Percentiles rank a stretch among this genome's conserved stretches.
These are phyloP conservation scores for Paedocypris sp. DNA, from an alignment of 2,113 vertebrate species.

Conservation along the genomic window DNA sequence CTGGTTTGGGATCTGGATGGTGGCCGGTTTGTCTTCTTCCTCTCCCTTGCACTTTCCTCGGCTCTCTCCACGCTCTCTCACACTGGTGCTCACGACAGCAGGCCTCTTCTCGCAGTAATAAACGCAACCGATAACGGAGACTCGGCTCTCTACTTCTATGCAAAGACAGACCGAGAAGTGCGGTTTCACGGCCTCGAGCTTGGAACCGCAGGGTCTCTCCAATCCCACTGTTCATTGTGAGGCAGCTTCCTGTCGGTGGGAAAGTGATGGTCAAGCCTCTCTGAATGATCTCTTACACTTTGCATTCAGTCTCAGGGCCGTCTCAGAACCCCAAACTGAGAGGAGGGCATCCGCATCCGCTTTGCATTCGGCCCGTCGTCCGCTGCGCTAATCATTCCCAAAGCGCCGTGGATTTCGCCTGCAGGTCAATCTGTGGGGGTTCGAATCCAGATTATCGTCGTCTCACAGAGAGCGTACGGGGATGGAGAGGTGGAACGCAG, in stretches of 20 bases:
- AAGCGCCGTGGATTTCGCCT: neutral
- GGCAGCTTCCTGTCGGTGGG: conserved; percentile 25
- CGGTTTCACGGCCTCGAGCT: conserved; percentile 41
- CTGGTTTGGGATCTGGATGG: conserved; percentile 1
- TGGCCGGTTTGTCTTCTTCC: conserved; percentile 25
- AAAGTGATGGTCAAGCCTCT: conserved; percentile 14
- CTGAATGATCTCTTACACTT: conserved; percentile 16
- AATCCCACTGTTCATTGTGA: conserved; percentile 2
- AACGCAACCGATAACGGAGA: conserved; percentile 49
- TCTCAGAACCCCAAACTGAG: conserved; percentile 12
- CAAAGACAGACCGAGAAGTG: conserved; percentile 57
- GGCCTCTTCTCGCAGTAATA: conserved; percentile 33
- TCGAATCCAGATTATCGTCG: neutral
- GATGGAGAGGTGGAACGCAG: conserved; percentile 23
- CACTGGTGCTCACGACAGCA: conserved; percentile 54
- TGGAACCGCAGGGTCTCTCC: neutral
- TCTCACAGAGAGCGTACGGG: neutral
- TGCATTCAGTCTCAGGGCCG: conserved; percentile 32
- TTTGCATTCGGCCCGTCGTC: too few species aligned
- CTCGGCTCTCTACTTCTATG: conserved; percentile 64
- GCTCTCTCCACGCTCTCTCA: conserved; percentile 33
- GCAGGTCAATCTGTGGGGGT: neutral
- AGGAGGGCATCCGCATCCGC: neutral
- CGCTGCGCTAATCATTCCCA: too few species aligned
- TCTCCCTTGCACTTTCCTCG: conserved; percentile 15